Conservation (phyloP, 64 coral and sea anemone genomes). For the Acropora tenuis region DNA sequence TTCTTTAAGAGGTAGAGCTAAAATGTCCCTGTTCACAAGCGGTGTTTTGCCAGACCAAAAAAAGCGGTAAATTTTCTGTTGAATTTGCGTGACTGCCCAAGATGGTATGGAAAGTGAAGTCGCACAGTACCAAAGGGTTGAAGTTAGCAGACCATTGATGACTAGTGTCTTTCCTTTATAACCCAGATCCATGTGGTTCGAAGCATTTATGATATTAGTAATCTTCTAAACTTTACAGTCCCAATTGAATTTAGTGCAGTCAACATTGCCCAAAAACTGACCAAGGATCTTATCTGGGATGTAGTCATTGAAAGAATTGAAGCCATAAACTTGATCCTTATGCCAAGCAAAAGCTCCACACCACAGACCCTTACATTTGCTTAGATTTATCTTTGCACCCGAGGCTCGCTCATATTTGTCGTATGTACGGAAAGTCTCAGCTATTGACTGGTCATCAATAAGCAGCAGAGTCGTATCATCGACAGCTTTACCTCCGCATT, state of each 20-base stretch:
- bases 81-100: not conserved
- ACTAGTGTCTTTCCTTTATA: constrained; percentile 16
- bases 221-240: no score
- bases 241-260: no score
- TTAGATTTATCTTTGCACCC: constrained; percentile 36
- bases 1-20: not conserved
- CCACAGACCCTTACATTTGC: constrained; percentile 24
- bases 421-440: not conserved
- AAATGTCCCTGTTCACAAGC: not conserved
- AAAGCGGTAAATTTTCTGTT: constrained; percentile 5
- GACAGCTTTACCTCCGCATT: not conserved
- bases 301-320: no score
- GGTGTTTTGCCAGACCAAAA: constrained; percentile 26
- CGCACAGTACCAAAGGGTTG: no score
- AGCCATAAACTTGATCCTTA: no score
- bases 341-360: no score
- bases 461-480: constrained; percentile 50
- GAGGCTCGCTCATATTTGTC: constrained; percentile 29
- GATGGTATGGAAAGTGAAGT: not conserved
- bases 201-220: no score
- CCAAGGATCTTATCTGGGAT: no score
- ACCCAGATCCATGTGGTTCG: no score
- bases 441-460: not conserved
- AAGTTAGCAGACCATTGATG: not conserved
- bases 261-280: no score